phyloP scores from a whole-genome alignment of 2,888 invertebrate species.

The Mythimna pallens region DNA sequence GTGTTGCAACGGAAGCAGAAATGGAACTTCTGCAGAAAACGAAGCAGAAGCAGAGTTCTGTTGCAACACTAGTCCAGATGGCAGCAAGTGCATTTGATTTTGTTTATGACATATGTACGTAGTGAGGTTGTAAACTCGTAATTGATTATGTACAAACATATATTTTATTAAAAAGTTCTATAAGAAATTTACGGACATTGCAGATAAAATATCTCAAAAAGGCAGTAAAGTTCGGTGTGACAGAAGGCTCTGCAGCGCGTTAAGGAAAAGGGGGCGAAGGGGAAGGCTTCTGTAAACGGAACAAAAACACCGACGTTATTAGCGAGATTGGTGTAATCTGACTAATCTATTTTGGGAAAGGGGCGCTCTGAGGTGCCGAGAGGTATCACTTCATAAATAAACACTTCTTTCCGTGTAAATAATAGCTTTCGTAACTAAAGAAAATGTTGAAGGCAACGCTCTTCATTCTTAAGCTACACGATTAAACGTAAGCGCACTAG shows the following conservation, averaged over 20 bases:
- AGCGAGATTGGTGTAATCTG: slow-evolving; percentile 91
- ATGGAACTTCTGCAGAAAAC: too few species aligned
- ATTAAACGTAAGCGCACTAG: neutral
- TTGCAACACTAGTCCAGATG: too few species aligned
- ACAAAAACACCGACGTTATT: slow-evolving; percentile 90
- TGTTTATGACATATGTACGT: too few species aligned
- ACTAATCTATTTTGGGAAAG: slow-evolving; percentile 90
- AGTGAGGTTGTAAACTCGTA: too few species aligned
- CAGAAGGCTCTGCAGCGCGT: slow-evolving; percentile 70
- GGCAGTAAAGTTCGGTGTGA: slow-evolving; percentile 75
- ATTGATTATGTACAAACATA: too few species aligned
- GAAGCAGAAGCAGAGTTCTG: too few species aligned
- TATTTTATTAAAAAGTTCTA: too few species aligned
- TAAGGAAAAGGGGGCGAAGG: slow-evolving; percentile 87
- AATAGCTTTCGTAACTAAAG: slow-evolving; percentile 33
- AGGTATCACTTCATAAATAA: slow-evolving; percentile 84
- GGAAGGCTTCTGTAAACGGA: slow-evolving; percentile 88
- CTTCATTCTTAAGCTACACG: neutral
- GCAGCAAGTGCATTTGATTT: too few species aligned
- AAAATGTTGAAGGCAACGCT: neutral
- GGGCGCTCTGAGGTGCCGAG: slow-evolving; percentile 78
- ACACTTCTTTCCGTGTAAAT: slow-evolving; percentile 24
- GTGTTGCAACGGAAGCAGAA: too few species aligned
- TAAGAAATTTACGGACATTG: neutral
- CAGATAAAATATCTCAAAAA: neutral